Evolutionary conservation across 37 sponge, comb jelly and placozoan genomes (phyloP), one percentile per base, ranked within the genome.

Genomic region (Agelas oroides): DNA sequence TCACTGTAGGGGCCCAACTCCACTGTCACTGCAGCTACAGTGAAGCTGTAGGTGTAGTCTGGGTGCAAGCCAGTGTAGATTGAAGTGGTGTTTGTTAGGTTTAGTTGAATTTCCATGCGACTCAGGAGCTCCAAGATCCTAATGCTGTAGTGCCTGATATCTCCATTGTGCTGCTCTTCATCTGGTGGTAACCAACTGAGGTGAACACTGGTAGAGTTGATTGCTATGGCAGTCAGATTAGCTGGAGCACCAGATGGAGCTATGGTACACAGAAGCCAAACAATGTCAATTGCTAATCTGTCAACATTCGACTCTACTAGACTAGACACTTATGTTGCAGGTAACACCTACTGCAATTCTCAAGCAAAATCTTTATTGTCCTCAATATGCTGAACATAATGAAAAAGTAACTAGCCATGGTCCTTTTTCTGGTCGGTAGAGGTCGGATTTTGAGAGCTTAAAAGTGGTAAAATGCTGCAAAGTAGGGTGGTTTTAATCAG

Each of bases 211-310:
- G 62, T 61, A 5, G 81, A 34, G 69, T 66, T 27, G 8, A 53
- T 28, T 66, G 55, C 41, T 5, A 66, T 33, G 23, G 28, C 65
- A 8, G 14, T 8, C n/a, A 84, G 27, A 27, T 64, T 75, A 5
- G 15, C 6, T 24, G 84, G 84, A 46, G 75, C 27, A 62, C 54
- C 75, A 74, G 46, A 74, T 5, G 84, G 84, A 59, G 40, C 82
- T 81, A 53, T 1, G 35, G 28, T 55, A 25, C 55, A 46, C 6
- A 46, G 46, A 3, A 46, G 8, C 46, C 46, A 46, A n/a, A 3
- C 3, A 46, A 12, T 12, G 3, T 8, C 3, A 12, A 12, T 46
- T 3, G 8, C n/a, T n/a, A n/a, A n/a, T n/a, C n/a, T n/a, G n/a
- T n/a, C n/a, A n/a, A n/a, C n/a, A n/a, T n/a, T n/a, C n/a, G n/a